These are phyloP conservation scores for Adoxophyes honmai DNA, from an alignment of 1,140 invertebrate species.

Conservation along the genomic window DNA sequence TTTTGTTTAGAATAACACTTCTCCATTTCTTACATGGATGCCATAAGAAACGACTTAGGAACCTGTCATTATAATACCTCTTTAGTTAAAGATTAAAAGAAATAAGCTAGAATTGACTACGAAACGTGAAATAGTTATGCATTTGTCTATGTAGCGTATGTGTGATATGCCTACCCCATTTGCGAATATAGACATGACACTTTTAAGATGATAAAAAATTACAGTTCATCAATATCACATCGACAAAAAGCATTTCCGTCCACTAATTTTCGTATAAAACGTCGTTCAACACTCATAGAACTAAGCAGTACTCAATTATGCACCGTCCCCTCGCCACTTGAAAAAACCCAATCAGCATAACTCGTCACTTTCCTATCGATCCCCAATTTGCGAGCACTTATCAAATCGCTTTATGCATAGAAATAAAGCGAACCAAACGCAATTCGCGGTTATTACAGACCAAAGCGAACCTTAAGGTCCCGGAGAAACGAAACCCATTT, in stretches of 20 bases:
- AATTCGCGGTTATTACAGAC: slow-evolving; percentile 25
- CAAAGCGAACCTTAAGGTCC: slow-evolving; percentile 49
- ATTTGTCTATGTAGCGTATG: too few relatives aligned
- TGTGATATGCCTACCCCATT: too few relatives aligned
- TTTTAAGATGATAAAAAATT: too few relatives aligned
- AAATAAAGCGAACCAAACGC: slow-evolving; percentile 51
- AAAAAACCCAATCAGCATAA: slow-evolving; percentile 77
- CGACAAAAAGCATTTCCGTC: not conserved
- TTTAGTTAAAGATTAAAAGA: too few relatives aligned
- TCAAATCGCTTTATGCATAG: slow-evolving; percentile 72
- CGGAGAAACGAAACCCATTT: slow-evolving; percentile 41
- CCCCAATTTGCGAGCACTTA: slow-evolving; percentile 74
- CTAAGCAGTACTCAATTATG: slow-evolving; percentile 69
- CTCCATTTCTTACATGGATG: too few relatives aligned
- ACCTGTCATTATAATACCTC: too few relatives aligned
- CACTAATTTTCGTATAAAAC: slow-evolving; percentile 13
- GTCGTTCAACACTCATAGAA: slow-evolving; percentile 40
- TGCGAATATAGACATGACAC: too few relatives aligned
- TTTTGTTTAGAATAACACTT: too few relatives aligned
- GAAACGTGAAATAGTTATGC: too few relatives aligned
- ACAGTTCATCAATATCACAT: too few relatives aligned
- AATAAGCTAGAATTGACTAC: too few relatives aligned
- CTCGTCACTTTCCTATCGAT: slow-evolving; percentile 74
- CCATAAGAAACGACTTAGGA: too few relatives aligned
- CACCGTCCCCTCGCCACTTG: slow-evolving; percentile 66